Evolutionary conservation across 2,888 invertebrate species (phyloP), one percentile per base, ranked within the genome.

Genomic region (Monoplex corrugatus): DNA sequence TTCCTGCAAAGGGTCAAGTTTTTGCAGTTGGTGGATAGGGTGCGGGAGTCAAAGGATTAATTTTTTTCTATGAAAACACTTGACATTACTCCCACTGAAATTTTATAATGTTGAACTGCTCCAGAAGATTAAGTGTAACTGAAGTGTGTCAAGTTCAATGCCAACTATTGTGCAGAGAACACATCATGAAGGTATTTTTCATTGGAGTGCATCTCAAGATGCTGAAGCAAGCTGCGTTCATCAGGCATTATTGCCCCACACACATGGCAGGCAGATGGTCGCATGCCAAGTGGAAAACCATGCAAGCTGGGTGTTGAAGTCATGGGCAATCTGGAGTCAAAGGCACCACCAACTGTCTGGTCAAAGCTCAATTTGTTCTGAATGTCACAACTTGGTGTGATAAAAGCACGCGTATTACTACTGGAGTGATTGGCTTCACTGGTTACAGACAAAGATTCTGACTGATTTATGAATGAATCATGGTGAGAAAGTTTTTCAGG

Each of bases 171-270:
- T 5, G 78, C 45, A 28, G 87, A 45, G 32, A 87, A 87, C 40
- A 57, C 78, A 82, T 87, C 87, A 32, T 87, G 87, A 13, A 80
- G 40, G 38, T 45, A 87, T 63, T 63, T 82, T 50, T 87, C 87
- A 2, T n/a, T 43, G 35, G 87, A 38, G 57, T 87, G 87, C 43
- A 50, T 63, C 32, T 87, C 82, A 23, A 87, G 78, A 63, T 87
- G 87, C 50, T 87, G 78, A 1, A 87, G n/a, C 32, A 87, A n/a
- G 43, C 43, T 78, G 0, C 35, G 28, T 40, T 78, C 50, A 50
- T 87, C 57, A 0, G 80, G 82, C 50, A 87, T 43, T 57, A 63
- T 35, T 23, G 78, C 44, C 28, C 87, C 82, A 38, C 87, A 87
- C 16, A 87, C 10, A 43, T 87, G 87, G 57, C 87, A 87, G 2